These are phyloP conservation scores for Silvanus unidentatus DNA, from an alignment of 2,888 invertebrate species.

Conservation along the genomic window DNA sequence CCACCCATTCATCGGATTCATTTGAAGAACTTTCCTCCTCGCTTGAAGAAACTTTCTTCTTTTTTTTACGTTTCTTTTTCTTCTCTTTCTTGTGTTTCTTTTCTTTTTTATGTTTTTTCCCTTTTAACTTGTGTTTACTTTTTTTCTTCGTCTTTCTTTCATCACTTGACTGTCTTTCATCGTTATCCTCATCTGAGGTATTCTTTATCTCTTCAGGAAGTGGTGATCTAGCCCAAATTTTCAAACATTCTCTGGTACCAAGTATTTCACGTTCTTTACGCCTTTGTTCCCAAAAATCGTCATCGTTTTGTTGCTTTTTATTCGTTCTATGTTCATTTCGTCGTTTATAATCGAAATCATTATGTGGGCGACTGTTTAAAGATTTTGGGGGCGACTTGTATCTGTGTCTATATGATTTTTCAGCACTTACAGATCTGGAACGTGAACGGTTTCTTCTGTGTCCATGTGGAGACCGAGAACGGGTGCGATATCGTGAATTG, in stretches of 20 bases:
- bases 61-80: slow-evolving; percentile 48
- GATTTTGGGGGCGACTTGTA: neutral
- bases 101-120: slow-evolving; percentile 53
- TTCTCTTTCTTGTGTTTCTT: slow-evolving; percentile 53
- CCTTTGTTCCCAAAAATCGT: slow-evolving; percentile 64
- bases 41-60: slow-evolving; percentile 41
- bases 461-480: slow-evolving; percentile 4
- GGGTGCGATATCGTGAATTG: neutral
- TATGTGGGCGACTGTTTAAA: slow-evolving; percentile 3
- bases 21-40: slow-evolving; percentile 44
- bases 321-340: neutral
- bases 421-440: neutral
- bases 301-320: slow-evolving; percentile 41
- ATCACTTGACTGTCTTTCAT: slow-evolving; percentile 29
- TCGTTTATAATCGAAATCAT: neutral
- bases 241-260: slow-evolving; percentile 61
- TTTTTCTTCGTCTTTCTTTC: slow-evolving; percentile 50
- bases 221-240: slow-evolving; percentile 74
- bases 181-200: slow-evolving; percentile 42
- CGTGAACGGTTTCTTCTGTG: slow-evolving; percentile 1
- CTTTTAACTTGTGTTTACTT: slow-evolving; percentile 51
- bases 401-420: neutral
- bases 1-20: slow-evolving; percentile 61
- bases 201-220: slow-evolving; percentile 57
- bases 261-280: slow-evolving; percentile 69